Base-by-base conservation (phyloP, 2,888 invertebrate species). In the Aproaerema taeniolella region DNA sequence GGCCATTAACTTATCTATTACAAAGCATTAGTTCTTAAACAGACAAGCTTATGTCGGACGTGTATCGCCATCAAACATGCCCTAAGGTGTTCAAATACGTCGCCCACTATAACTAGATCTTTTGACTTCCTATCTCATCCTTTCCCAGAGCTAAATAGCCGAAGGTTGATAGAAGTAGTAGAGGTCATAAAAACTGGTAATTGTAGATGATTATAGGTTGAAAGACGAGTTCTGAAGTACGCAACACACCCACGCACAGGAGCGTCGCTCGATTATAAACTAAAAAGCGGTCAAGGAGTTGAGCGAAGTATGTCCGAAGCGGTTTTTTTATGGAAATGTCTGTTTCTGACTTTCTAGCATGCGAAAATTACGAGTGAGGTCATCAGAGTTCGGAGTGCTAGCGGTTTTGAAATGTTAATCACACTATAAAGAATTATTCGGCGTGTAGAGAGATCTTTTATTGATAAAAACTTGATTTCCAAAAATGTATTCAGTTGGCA, bases 21-120 rank as follows among this genome's bases (percentile, higher is more conserved):
- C 53, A 58, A 58, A 59, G 53, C 52, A 63, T 63, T 64, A 63
- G 53, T 47, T 57, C 50, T 44, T 55, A 61, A 61, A 62, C 52
- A 55, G 58, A 61, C 56, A 58, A 47, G 49, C 49, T 50, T 51
- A 46, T 50, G 45, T 42, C 39, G 37, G 31, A 38, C 42, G 35
- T 42, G 35, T 38, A 25, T 31, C 49, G 38, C 39, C 41, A 45
- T 46, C 43, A 56, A 52, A 46, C 44, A 50, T 52, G 53, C 55
- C 59, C 51, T 35, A 47, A 55, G 62, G 63, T 55, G 52, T 50
- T 53, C 50, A 51, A 53, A 55, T 46, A 52, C 38, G 42, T 45
- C 46, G 44, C 28, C 64, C 51, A 55, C 20, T 28, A 7, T 44
- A 50, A 42, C n/a, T 26, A 45, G 58, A 53, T 26, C 54, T 40